Conservation (phyloP, 2,113 vertebrate genomes). For the Lepisosteus osseus region DNA sequence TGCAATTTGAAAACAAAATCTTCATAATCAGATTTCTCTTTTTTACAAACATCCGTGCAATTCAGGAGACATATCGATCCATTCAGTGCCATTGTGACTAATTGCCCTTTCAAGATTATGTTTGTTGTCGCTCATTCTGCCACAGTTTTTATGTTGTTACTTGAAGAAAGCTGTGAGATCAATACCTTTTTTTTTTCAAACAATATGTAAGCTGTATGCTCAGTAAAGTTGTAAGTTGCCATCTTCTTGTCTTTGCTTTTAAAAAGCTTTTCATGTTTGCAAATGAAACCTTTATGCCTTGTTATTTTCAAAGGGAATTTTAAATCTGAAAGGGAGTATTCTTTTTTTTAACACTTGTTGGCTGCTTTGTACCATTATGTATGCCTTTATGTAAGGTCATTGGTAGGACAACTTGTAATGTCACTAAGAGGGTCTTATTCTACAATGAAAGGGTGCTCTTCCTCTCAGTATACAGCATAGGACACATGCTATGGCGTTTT, state of each 20-base stretch:
- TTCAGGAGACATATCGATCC: too few species aligned
- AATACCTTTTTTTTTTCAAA: conserved; percentile 5
- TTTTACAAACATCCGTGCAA: too few species aligned
- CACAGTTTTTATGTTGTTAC: conserved; percentile 50
- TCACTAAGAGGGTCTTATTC: conserved; percentile 17
- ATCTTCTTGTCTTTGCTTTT: conserved; percentile 9
- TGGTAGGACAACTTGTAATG: conserved; percentile 2
- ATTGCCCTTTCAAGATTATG: neutral
- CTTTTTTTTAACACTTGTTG: conserved; percentile 26
- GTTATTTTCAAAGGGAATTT: conserved; percentile 59
- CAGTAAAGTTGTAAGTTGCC: conserved; percentile 46
- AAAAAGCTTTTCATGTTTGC: conserved; percentile 11
- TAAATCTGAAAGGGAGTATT: conserved; percentile 56
- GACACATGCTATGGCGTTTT: conserved; percentile 30
- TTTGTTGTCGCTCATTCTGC: conserved; percentile 13
- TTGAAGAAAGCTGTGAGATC: conserved; percentile 56
- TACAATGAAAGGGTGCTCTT: conserved; percentile 26
- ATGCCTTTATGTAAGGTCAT: conserved; percentile 22
- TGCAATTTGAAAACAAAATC: too few species aligned
- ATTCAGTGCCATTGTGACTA: conserved; percentile 18
- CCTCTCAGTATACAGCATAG: conserved; percentile 30
- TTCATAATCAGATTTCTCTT: too few species aligned
- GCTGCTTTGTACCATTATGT: conserved; percentile 47
- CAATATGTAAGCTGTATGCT: conserved; percentile 51
- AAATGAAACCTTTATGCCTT: conserved; percentile 38